Base-by-base conservation (phyloP, 2,888 invertebrate genomes). In the Patella ulyssiponensis region DNA sequence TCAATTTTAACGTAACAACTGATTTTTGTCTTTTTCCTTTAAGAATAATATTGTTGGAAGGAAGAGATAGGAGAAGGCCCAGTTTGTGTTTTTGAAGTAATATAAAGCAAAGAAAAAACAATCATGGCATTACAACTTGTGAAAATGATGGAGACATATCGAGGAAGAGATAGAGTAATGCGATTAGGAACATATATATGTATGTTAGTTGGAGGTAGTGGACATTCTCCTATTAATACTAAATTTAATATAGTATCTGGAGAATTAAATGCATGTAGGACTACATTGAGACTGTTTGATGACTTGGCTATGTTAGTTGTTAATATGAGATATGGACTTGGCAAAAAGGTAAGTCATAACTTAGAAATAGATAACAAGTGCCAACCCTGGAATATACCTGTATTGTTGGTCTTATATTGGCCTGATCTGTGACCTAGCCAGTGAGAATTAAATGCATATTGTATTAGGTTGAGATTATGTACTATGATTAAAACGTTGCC, bases 91-190 rank as follows among this genome's bases (percentile, higher is more conserved):
- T 44, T 44, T 44, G 44, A 44, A 44, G 44, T 7, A 44, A 44
- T 44, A 44, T 44, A 44, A 44, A 44, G 7, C 44, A 44, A 44
- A 44, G 44, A 44, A 9, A 58, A 74, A 69, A 75, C 69, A 69
- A 51, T 51, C 53, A 51, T 27, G n/a, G 56, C 70, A n/a, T 44
- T 73, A 33, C 74, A 79, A 71, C 27, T 81, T 51, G 81, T 79
- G 15, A 80, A 77, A 64, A 72, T 83, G 5, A 74, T 97, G 84
- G 95, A 96, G 82, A 95, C 95, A 73, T 96, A 96, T 90, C 94
- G 94, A 89, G 96, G 96, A n/a, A 94, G 96, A 90, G 96, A 97
- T 93, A 96, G 96, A 84, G 88, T 96, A 54, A 94, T 97, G 84
- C 94, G 96, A 85, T 94, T 95, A 80, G 93, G 96, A 76, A 96